A percentile compares a stretch with the other conserved stretches of the same genome.
Conservation (phyloP, 2,797 vertebrate species). For the Macroramphosus scolopax region DNA sequence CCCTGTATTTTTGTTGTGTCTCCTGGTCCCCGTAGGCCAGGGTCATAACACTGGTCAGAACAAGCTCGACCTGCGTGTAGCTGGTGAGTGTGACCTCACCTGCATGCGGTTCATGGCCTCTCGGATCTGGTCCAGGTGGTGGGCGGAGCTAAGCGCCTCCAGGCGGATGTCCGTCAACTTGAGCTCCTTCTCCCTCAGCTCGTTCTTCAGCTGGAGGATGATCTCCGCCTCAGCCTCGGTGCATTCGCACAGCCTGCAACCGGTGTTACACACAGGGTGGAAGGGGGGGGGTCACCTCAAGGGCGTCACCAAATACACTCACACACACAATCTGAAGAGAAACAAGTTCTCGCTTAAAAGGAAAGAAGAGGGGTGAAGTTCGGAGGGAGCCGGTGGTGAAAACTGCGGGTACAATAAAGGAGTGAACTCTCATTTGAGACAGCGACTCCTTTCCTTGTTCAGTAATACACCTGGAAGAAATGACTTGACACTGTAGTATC, state of each 20-base stretch:
- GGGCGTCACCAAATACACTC: conserved; percentile 26
- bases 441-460: conserved; percentile 35
- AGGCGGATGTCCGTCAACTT: conserved; percentile 96
- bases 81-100: conserved; percentile 67
- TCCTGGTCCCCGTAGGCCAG: too few relatives aligned
- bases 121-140: conserved; percentile 96
- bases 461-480: not conserved
- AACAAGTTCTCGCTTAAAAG: conserved; percentile 7
- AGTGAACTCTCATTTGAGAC: conserved; percentile 25
- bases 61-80: too few relatives aligned
- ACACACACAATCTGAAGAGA: conserved; percentile 28
- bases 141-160: conserved; percentile 95
- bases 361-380: conserved; percentile 23
- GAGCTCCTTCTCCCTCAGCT: conserved; percentile 98
- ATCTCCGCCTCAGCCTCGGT: conserved; percentile 91
- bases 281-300: conserved; percentile 49
- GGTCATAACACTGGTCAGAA: too few relatives aligned
- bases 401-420: conserved; percentile 6
- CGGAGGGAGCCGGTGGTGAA: conserved; percentile 15
- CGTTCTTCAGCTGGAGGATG: conserved; percentile 92
- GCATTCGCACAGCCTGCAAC: conserved; percentile 92
- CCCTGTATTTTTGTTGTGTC: too few relatives aligned
- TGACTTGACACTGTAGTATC: too few relatives aligned
- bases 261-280: too few relatives aligned
- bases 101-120: conserved; percentile 99